Percentiles rank a stretch among this genome's conserved stretches.
Conservation (phyloP, 2,888 invertebrate species). For the Callosobruchus maculatus region DNA sequence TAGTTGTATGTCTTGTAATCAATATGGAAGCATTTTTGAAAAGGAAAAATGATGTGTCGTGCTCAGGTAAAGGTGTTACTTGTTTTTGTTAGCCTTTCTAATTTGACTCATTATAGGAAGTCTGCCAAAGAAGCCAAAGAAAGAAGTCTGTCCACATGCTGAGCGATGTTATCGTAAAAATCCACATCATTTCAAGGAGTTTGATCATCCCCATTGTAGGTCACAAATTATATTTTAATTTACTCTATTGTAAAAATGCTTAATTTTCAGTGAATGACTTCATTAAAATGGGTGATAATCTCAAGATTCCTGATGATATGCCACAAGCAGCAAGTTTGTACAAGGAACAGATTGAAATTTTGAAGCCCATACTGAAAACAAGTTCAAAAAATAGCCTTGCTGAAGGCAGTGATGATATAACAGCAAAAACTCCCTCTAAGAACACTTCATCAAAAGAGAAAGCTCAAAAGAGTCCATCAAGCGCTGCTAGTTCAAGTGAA, state of each 20-base stretch:
- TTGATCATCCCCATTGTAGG: slow-evolving; percentile 76
- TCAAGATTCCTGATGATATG: slow-evolving; percentile 56
- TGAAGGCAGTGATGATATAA: too few species aligned
- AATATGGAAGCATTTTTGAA: slow-evolving; percentile 8
- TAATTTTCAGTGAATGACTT: slow-evolving; percentile 61
- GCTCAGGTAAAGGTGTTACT: slow-evolving; percentile 1
- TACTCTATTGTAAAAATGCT: neutral
- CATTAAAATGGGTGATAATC: slow-evolving; percentile 49
- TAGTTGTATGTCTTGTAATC: neutral
- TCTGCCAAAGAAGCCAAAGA: slow-evolving; percentile 33
- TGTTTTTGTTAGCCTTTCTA: neutral
- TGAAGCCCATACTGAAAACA: slow-evolving; percentile 35
- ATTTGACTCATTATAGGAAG: neutral
- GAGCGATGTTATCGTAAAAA: slow-evolving; percentile 79
- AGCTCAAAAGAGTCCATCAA: neutral
- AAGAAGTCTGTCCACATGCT: slow-evolving; percentile 68
- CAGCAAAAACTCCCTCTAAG: neutral
- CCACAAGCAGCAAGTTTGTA: slow-evolving; percentile 55
- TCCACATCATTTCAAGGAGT: slow-evolving; percentile 80
- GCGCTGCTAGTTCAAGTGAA: neutral
- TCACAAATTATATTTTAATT: slow-evolving; percentile 16
- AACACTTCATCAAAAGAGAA: neutral
- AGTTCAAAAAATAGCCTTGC: neutral
- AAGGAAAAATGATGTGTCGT: neutral
- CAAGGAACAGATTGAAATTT: slow-evolving; percentile 59